Conservation (phyloP, 2,797 vertebrate genomes). For the Fundulus diaphanus region DNA sequence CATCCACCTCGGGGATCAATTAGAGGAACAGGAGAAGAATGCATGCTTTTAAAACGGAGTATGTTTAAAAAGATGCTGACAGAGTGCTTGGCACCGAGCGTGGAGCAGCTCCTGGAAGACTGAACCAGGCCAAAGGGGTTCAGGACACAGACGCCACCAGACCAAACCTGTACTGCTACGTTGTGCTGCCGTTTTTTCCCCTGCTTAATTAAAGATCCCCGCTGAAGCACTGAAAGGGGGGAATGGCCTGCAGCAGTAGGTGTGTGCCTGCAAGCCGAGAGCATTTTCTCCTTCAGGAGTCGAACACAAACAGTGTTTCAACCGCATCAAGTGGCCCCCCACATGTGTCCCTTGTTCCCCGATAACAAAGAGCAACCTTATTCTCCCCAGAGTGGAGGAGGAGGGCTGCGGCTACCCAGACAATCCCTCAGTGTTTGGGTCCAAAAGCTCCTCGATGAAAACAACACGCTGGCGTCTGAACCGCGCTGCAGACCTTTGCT, state of each 20-base stretch:
- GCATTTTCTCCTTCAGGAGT: conserved; percentile 56
- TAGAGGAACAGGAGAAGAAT: conserved; percentile 32
- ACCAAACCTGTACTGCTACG: conserved; percentile 29
- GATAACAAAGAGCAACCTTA: conserved; percentile 57
- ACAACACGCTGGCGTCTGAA: conserved; percentile 12
- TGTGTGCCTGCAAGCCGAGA: conserved; percentile 53
- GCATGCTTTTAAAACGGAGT: conserved; percentile 11
- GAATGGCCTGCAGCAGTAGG: conserved; percentile 24
- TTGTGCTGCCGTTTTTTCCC: conserved; percentile 13
- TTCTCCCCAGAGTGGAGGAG: conserved; percentile 9
- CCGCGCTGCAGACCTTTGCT: conserved; percentile 10
- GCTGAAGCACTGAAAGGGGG: conserved; percentile 14
- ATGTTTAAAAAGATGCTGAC: conserved; percentile 37
- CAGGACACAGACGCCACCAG: conserved; percentile 21
- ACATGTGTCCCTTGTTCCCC: conserved; percentile 62
- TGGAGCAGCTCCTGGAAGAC: conserved; percentile 6
- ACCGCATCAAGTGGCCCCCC: conserved; percentile 63
- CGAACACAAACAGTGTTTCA: conserved; percentile 52
- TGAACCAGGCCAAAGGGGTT: conserved; percentile 2
- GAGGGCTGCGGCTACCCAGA: conserved; percentile 34
- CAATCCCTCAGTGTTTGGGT: conserved; percentile 53
- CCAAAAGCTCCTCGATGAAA: conserved; percentile 9
- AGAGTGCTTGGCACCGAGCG: conserved; percentile 6
- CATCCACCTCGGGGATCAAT: conserved; percentile 60
- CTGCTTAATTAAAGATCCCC: conserved; percentile 15